Base-by-base conservation (phyloP, 2,888 invertebrate genomes). In the Drosophila stalkeri region DNA sequence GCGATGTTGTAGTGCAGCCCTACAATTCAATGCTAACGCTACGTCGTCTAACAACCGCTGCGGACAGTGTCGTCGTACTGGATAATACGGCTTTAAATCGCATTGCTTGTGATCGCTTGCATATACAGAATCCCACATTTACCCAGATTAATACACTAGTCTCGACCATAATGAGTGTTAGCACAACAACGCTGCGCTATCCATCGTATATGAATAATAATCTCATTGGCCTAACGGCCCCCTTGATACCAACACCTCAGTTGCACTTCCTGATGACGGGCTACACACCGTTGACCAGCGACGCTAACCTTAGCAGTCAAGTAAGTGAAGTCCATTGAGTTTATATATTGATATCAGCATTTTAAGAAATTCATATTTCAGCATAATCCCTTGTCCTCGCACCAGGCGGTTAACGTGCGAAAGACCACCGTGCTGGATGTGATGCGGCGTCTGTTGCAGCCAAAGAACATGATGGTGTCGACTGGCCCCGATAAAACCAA, bases 381-480 rank as follows among this genome's bases (percentile, higher is more conserved):
- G 72, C 63, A 62, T 44, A 62, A 70, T 61, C 23, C 46, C 16
- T 51, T 63, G 14, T 64, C 51, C 14, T 76, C 75, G 12, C 57
- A 90, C 83, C 91, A 90, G 82, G 83, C 87, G 1, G 94, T 94
- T 3, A 96, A 96, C 71, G 96, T 98, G 31, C 95, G 99, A 39
- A 99, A 99, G 94, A 99, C 99, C 0, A 99, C 99, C 39, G 99
- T 99, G 0, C 93, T 99, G 80, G 99, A 99, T 93, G 99, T 99
- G 35, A 99, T 99, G 99, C 95, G 99, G 78, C 95, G 99, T 66
- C 94, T 99, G 62, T 94, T 99, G 62, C 99, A 99, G 93, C 99
- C 99, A 11, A 99, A 99, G 94, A 99, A 99, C 93, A 99, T 99
- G 99, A 99, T 99, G 99, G 99, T 99, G 1, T 99, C 99, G 0